Evolutionary conservation across 2,797 vertebrate genomes (phyloP).

Genomic region (Neosalanx taihuensis): DNA sequence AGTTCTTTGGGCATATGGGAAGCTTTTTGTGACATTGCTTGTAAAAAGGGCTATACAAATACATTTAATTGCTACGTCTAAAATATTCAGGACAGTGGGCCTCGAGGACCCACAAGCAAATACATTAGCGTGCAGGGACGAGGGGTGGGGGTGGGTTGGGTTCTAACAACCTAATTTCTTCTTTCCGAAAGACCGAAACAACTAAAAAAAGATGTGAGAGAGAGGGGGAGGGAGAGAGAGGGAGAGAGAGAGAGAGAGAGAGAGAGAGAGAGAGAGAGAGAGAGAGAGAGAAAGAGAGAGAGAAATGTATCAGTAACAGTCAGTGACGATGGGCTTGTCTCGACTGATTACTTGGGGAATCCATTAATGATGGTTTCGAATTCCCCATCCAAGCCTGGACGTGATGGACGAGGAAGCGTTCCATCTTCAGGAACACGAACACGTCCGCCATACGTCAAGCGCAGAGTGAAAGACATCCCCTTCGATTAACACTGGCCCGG

Average conservation of each 20-base stretch:
- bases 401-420: neutral
- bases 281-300: neutral
- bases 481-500: neutral
- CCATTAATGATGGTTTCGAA: constrained; percentile 23
- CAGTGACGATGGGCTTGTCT: constrained; percentile 35
- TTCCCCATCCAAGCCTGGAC: neutral
- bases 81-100: no score
- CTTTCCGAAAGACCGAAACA: neutral
- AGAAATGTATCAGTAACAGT: neutral
- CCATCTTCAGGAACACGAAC: neutral
- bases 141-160: neutral
- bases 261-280: neutral
- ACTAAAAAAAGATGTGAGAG: neutral
- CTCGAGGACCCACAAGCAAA: constrained; percentile 1
- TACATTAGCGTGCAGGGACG: constrained; percentile 31
- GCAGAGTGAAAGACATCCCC: constrained; percentile 3
- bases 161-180: neutral
- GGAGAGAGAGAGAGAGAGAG: neutral
- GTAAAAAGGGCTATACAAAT: no score
- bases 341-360: constrained; percentile 36
- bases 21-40: neutral
- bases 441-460: constrained; percentile 7
- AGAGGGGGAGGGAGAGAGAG: neutral
- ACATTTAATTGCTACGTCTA: no score
- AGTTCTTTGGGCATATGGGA: constrained; percentile 43